A percentile compares a stretch with the other conserved stretches of the same genome.
Evolutionary conservation across 2,113 vertebrate species (phyloP).

Genomic region (Etheostoma cragini): DNA sequence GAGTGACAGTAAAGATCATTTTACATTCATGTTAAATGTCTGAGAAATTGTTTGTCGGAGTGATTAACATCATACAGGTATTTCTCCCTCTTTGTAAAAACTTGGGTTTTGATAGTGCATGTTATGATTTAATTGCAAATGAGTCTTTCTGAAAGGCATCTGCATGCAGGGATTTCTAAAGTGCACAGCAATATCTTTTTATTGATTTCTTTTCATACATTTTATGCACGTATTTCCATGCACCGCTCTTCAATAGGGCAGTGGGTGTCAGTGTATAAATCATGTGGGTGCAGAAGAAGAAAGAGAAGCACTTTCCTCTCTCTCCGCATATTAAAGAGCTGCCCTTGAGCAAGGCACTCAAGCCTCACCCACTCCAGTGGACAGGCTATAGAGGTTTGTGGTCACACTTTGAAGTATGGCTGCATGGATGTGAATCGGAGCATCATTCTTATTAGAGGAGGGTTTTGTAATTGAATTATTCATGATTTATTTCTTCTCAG

Average conservation of each 20-base stretch:
- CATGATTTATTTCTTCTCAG: neutral
- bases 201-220: neutral
- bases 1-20: neutral
- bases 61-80: neutral
- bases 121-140: neutral
- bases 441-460: neutral
- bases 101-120: neutral
- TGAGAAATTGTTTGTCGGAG: neutral
- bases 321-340: neutral
- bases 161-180: neutral
- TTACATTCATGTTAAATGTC: neutral
- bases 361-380: neutral
- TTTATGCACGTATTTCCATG: neutral
- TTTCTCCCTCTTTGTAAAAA: neutral
- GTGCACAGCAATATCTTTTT: neutral
- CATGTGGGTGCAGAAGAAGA: neutral
- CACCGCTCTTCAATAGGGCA: neutral
- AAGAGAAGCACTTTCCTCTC: constrained; percentile 23
- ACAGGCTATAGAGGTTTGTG: neutral
- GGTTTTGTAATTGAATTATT: neutral
- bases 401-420: neutral
- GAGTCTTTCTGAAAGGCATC: neutral
- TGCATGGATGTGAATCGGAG: neutral
- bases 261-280: neutral
- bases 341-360: constrained; percentile 29